Evolutionary conservation across 2,797 vertebrate species (phyloP).

Genomic region (Huso huso): DNA sequence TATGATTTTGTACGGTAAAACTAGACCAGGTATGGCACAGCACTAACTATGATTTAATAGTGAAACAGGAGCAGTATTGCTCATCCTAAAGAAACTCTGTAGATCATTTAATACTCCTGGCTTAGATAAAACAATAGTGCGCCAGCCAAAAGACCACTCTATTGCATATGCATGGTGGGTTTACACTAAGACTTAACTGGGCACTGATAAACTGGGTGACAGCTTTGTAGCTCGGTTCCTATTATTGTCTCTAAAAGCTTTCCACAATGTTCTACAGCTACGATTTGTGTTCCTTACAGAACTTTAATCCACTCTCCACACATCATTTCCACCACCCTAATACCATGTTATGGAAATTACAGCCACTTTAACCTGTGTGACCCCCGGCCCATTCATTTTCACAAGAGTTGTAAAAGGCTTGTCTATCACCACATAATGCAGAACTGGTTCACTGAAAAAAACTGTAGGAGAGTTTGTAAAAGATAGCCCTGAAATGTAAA

Average conservation of each 20-base stretch:
- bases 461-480: neutral
- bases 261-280: constrained; percentile 11
- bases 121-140: too few relatives aligned
- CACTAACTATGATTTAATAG: too few relatives aligned
- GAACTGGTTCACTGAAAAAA: constrained; percentile 11
- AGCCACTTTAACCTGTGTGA: constrained; percentile 11
- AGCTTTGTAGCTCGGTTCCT: too few relatives aligned
- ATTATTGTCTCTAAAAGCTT: neutral
- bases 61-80: too few relatives aligned
- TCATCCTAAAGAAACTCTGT: too few relatives aligned
- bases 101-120: too few relatives aligned
- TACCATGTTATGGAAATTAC: constrained; percentile 15
- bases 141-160: too few relatives aligned
- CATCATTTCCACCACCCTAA: neutral
- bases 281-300: constrained; percentile 13
- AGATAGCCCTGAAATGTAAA: constrained; percentile 7
- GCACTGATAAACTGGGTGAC: too few relatives aligned
- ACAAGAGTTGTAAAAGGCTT: constrained; percentile 13
- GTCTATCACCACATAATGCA: constrained; percentile 18
- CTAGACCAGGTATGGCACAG: too few relatives aligned
- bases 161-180: too few relatives aligned
- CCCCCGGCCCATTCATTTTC: constrained; percentile 10
- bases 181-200: too few relatives aligned
- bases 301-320: constrained; percentile 17
- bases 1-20: too few relatives aligned